Base-by-base conservation (phyloP, 2,888 invertebrate species). In the Andrena praecox region DNA sequence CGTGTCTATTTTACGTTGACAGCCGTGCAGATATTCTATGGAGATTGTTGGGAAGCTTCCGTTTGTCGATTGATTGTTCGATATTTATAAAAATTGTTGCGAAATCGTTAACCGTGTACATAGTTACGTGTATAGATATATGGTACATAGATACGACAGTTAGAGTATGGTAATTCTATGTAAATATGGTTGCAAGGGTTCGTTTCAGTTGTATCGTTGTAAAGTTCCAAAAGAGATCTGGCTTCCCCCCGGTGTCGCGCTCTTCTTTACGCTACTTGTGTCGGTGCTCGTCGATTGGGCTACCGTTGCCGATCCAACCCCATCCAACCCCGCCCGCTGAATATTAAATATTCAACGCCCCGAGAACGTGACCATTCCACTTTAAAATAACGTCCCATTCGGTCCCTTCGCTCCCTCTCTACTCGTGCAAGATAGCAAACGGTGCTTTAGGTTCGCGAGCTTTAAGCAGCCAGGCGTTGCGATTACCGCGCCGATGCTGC, bases 1-100 rank as follows among this genome's bases (percentile, higher is more conserved):
- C 74, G 48, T 60, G 77, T 77, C 67, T 77, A 67, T 74, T 74
- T 78, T 78, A 56, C 63, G 80, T 80, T 80, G 80, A 78, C 62
- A 63, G 67, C 68, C 68, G 35, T 80, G 54, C 56, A 80, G 68
- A 78, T 80, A n/a, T 80, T 80, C 29, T 80, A 80, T 78, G 54
- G 48, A 63, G 62, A 75, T 80, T 80, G 79, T 80, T 80, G 62
- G 62, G 31, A 20, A 78, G 12, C 42, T 62, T 69, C 59, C 48
- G 76, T 76, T 76, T 48, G 35, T 62, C 64, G 56, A 62, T 35
- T 59, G 70, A 63, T 69, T 33, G 63, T 69, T 54, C 79, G 73
- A 78, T 59, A 69, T 77, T 66, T 79, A 68, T 72, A 54, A 62
- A 77, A 67, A 71, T 62, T 80, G 79, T 78, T 78, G 67, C 66